Evolutionary conservation across 2,113 vertebrate genomes (phyloP), one percentile per base, ranked within the genome.

Genomic region (Chitala chitala): DNA sequence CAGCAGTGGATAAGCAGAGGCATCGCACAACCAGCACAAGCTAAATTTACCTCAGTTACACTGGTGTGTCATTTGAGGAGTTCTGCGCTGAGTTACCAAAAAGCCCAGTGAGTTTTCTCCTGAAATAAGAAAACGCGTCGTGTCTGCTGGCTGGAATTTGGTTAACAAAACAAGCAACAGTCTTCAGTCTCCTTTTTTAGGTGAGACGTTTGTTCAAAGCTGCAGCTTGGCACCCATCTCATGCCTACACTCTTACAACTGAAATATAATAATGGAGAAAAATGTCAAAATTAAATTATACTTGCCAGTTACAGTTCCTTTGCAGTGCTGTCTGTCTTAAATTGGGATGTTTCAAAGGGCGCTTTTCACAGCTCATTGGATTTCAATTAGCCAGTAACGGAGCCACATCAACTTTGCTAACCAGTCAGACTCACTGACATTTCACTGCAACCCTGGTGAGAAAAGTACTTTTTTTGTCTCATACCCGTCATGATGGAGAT

Each of bases 351-450:
- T 53, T 40, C 69, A 59, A 48, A 58, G 55, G 42, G 42, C 24
- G n/a, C n/a, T 15, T 68, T 55, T 68, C 61, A 66, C 73, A 74
- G 63, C 73, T 74, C 38, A 54, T 66, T 55, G 61, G 46, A 44
- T 64, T 74, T 54, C 20, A 65, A 9, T 66, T 74, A 55, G 36
- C 22, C 20, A 24, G 31, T 50, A 42, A 74, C 33, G 13, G 8
- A 55, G n/a, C 31, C 50, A 0, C 9, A 31, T n/a, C 38, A 22
- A 12, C 26, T 9, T 51, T 53, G 33, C 22, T 50, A 42, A 40
- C 33, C 56, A 36, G 1, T 71, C 20, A 12, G 1, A 6, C 46
- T 53, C 3, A 5, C 36, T 40, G n/a, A 54, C 48, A 24, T 33
- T 15, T 66, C 31, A 26, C 48, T 40, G 46, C 33, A 3, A 15